phyloP scores from a whole-genome alignment of 2,888 invertebrate species.

The Onthophagus sagittarius region DNA sequence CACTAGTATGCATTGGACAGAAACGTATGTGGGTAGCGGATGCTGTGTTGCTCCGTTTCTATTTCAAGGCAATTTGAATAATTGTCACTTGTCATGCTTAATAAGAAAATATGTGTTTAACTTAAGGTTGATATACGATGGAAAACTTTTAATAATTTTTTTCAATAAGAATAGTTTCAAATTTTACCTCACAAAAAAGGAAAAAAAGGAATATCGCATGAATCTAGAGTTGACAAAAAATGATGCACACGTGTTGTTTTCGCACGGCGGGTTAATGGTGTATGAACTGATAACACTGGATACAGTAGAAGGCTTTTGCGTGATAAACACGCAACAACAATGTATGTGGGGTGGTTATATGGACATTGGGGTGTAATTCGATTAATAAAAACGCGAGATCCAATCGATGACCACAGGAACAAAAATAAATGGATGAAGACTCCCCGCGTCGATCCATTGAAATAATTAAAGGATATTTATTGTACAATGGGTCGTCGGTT shows the following conservation, averaged over 20 bases:
- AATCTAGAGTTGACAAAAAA: neutral
- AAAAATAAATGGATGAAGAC: neutral
- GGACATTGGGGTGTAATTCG: neutral
- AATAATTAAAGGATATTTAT: neutral
- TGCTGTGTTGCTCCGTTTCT: neutral
- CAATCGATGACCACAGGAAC: neutral
- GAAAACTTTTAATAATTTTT: too few species aligned
- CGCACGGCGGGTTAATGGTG: neutral
- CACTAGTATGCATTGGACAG: neutral
- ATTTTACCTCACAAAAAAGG: too few species aligned
- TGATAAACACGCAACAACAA: neutral
- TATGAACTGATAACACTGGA: neutral
- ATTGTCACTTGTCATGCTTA: constrained; percentile 13
- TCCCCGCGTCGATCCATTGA: neutral
- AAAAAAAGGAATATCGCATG: neutral
- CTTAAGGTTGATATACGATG: neutral
- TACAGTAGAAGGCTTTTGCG: neutral
- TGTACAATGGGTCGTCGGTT: neutral
- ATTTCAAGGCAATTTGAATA: constrained; percentile 11
- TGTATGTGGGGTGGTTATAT: neutral
- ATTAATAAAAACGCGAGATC: neutral
- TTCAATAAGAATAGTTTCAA: too few species aligned
- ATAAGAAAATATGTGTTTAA: neutral
- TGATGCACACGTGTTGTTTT: neutral
- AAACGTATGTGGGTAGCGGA: constrained; percentile 6